Evolutionary conservation across 2,797 vertebrate genomes (phyloP), one percentile per base, ranked within the genome.

Genomic region (Macropodus opercularis): DNA sequence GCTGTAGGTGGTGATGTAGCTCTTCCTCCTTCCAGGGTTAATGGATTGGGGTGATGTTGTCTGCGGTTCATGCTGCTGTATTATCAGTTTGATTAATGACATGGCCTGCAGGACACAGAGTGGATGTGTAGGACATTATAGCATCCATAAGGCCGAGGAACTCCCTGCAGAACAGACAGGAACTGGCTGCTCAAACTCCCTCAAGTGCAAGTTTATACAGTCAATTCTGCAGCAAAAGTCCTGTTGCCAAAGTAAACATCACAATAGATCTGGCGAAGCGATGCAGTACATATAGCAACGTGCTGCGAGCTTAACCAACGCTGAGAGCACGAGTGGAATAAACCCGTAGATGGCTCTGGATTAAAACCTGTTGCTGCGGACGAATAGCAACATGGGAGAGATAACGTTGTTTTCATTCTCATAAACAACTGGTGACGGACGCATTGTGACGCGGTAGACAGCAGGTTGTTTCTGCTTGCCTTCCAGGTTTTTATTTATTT

Each of bases 401-500:
- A 86, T 85, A 55, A 77, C 85, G 88, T 84, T 82, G 80, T 87
- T 89, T 85, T 85, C 72, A 73, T 68, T 81, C 75, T 86, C 80
- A 66, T 77, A 74, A 79, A 79, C 54, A 70, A 62, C 53, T 38
- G 29, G 59, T 84, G 83, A 87, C 74, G 83, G 86, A 90, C 80
- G 75, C 75, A 80, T 53, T 74, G 70, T 87, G 72, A 69, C 22
- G 63, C 9, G n/a, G 75, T 56, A 14, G 67, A 78, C 61, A 79
- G 44, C 66, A 76, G 69, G 79, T 88, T 86, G 74, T 85, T 84
- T 87, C 81, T 89, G 85, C 89, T 85, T 86, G 61, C 64, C 62
- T 80, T 91, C 84, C 88, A 90, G 83, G 77, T 86, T 88, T 87
- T 76, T 76, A 88, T 85, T 76, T 83, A 85, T 80, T 75, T 85